These are phyloP conservation scores for Pagetopsis macropterus DNA, from an alignment of 2,797 vertebrate genomes.

Conservation along the genomic window DNA sequence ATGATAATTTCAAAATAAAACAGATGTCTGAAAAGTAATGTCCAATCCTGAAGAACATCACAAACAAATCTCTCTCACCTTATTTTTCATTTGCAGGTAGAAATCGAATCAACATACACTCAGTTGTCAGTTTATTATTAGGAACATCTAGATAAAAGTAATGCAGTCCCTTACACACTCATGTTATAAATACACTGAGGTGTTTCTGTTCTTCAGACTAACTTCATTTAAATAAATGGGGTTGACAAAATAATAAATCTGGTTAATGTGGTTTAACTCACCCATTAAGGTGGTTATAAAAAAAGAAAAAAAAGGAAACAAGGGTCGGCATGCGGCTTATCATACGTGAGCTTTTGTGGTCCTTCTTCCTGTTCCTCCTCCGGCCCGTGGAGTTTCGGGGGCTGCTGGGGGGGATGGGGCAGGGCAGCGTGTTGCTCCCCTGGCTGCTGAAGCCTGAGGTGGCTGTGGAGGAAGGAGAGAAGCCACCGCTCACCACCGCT, in stretches of 20 bases:
- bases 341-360: constrained; percentile 95
- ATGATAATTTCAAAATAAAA: no score
- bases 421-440: constrained; percentile 89
- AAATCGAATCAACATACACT: neutral
- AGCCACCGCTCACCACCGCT: constrained; percentile 92
- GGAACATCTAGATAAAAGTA: neutral
- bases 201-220: no score
- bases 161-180: neutral
- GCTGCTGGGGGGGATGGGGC: constrained; percentile 87
- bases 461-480: constrained; percentile 91
- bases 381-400: constrained; percentile 87
- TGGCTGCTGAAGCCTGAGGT: constrained; percentile 90
- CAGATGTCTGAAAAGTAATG: neutral
- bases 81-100: neutral
- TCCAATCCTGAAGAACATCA: neutral
- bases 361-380: constrained; percentile 90
- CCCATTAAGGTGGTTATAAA: neutral
- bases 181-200: no score
- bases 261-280: neutral
- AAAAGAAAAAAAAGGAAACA: neutral
- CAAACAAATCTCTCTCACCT: neutral
- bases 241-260: neutral
- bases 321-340: neutral
- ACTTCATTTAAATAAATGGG: neutral
- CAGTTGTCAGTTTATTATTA: neutral